A percentile compares a stretch with the other conserved stretches of the same genome.
Conservation (phyloP, 2,797 vertebrate genomes). For the Bovichtus variegatus region DNA sequence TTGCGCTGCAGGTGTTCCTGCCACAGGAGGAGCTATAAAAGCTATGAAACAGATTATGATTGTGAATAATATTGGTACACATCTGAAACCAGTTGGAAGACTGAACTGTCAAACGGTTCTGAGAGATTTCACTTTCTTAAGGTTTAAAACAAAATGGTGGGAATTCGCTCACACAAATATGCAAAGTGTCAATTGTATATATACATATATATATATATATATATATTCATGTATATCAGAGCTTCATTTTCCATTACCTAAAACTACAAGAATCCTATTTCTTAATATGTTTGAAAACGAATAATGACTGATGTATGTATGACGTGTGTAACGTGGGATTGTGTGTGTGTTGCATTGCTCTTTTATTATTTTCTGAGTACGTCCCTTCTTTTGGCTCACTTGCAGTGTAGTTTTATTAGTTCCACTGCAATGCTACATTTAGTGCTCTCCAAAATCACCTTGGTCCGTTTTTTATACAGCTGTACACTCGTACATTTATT, state of each 20-base stretch:
- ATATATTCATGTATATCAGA: conserved; percentile 52
- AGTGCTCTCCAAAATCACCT: conserved; percentile 43
- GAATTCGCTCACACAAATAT: conserved; percentile 74
- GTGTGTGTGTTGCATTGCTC: conserved; percentile 38
- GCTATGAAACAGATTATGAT: conserved; percentile 46
- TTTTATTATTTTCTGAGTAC: conserved; percentile 39
- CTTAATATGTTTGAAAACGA: conserved; percentile 57
- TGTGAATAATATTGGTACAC: conserved; percentile 43
- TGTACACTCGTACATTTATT: conserved; percentile 29
- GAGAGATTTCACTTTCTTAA: conserved; percentile 23
- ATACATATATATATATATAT: conserved; percentile 31
- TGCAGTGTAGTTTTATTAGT: conserved; percentile 23
- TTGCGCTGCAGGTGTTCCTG: conserved; percentile 24
- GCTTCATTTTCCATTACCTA: conserved; percentile 48
- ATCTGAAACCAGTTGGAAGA: conserved; percentile 1
- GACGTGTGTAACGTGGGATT: conserved; percentile 49
- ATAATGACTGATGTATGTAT: conserved; percentile 51
- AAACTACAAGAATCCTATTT: conserved; percentile 54
- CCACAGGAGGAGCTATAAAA: conserved; percentile 34
- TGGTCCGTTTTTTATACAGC: conserved; percentile 28
- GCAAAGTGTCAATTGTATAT: conserved; percentile 74
- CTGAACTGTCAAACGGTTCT: conserved; percentile 1
- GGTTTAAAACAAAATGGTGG: conserved; percentile 29
- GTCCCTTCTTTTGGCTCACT: conserved; percentile 20
- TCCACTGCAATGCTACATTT: conserved; percentile 25